A percentile compares a stretch with the other conserved stretches of the same genome.
phyloP scores from a whole-genome alignment of 1,140 invertebrate genomes.

The Palaemon carinicauda region DNA sequence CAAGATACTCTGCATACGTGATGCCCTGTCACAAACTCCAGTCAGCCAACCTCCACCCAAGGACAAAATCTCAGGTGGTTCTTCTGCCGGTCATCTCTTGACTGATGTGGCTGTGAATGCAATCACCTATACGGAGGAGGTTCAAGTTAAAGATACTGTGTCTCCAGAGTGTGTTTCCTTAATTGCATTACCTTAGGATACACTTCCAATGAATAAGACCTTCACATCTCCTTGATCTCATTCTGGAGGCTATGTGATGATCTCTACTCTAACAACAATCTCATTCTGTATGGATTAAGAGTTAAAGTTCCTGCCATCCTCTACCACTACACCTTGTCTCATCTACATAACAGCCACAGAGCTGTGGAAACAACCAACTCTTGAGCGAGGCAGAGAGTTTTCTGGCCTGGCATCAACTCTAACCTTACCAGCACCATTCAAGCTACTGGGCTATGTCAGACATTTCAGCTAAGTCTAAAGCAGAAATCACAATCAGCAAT shows the following conservation, averaged over 20 bases:
- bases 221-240: background rate
- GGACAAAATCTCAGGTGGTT: background rate
- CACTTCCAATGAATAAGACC: background rate
- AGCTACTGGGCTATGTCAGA: background rate
- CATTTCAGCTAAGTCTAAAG: background rate
- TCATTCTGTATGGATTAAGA: background rate
- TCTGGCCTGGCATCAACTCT: too few relatives aligned
- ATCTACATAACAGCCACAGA: background rate
- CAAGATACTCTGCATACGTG: too few relatives aligned
- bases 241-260: background rate
- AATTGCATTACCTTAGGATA: background rate
- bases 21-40: too few relatives aligned
- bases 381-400: background rate
- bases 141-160: background rate
- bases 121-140: background rate
- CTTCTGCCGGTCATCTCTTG: too few relatives aligned
- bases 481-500: too few relatives aligned
- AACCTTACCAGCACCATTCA: background rate
- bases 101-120: background rate
- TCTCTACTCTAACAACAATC: background rate
- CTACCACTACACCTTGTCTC: background rate
- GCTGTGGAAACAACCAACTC: background rate
- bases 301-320: background rate
- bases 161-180: background rate
- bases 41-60: background rate